phyloP scores from a whole-genome alignment of 2,113 vertebrate species.

The Antennarius striatus region DNA sequence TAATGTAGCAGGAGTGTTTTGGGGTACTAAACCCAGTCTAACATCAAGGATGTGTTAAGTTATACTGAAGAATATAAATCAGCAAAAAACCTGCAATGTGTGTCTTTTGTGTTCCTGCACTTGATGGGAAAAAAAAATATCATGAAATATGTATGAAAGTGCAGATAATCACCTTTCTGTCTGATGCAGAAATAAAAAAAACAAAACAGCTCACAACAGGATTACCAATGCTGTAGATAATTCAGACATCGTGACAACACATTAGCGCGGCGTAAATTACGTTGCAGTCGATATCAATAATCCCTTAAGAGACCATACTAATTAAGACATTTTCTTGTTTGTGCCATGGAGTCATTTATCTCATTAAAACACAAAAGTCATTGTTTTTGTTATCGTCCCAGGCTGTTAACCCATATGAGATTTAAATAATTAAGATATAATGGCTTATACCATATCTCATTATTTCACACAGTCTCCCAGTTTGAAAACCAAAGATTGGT shows the following conservation, averaged over 20 bases:
- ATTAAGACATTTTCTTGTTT: constrained; percentile 47
- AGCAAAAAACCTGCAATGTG: no score
- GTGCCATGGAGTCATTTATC: constrained; percentile 32
- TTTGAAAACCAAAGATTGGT: constrained; percentile 43
- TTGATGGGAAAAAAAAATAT: background rate
- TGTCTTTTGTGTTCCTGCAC: no score
- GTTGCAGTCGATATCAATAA: constrained; percentile 10
- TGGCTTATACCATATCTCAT: constrained; percentile 54
- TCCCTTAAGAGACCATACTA: constrained; percentile 35
- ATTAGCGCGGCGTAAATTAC: constrained; percentile 8
- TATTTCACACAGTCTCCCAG: constrained; percentile 52
- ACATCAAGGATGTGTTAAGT: no score
- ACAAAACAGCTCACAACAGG: background rate
- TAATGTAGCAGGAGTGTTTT: no score
- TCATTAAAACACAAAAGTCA: constrained; percentile 49
- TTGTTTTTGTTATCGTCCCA: constrained; percentile 26
- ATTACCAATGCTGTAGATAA: constrained; percentile 19
- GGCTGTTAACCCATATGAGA: constrained; percentile 46
- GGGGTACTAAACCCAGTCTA: no score
- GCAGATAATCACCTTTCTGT: background rate
- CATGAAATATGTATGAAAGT: background rate
- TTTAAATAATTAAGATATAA: constrained; percentile 56
- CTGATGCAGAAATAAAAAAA: background rate
- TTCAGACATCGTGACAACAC: constrained; percentile 24
- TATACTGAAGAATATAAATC: no score